Evolutionary conservation across 2,888 invertebrate species (phyloP), one percentile per base, ranked within the genome.

Genomic region (Drosophila affinis): DNA sequence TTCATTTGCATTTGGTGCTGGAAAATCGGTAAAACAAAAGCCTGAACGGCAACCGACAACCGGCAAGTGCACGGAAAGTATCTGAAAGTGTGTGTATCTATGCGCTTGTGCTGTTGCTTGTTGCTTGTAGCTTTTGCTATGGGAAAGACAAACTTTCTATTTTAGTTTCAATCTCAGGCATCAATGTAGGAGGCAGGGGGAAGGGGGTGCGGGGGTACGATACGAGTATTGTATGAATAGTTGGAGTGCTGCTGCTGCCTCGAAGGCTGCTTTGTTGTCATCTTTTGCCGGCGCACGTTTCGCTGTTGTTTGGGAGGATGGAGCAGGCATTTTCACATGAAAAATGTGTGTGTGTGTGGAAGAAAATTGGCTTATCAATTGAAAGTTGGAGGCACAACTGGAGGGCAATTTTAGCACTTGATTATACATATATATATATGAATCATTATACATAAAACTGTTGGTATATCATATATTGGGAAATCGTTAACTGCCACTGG

Each of bases 311-410:
- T 61, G 5, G 39, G 29, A 53, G 51, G 34, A 48, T 39, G 39
- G 34, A 29, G 65, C 17, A 47, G 53, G 46, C 51, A 59, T 82
- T 81, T 85, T 85, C 83, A 80, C 83, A 83, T 59, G 77, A 78
- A 83, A 76, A 76, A 82, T 85, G 72, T 69, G 63, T 39, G 60
- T 39, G 14, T 39, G 21, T 3, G 21, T 1, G 1, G 27, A 81
- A 57, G 60, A 75, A 85, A 85, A 78, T 75, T 67, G 65, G 53
- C 70, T 75, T 73, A 85, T 85, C 86, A 82, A 85, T 85, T 82
- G 80, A 72, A 79, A 78, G 57, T 58, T 57, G 44, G 39, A 5
- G 14, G 34, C 21, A 21, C 3, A 39, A 56, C 57, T 52, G 61
- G 62, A 70, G 62, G 58, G 71, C 71, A 70, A 71, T 57, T 57